Conservation (phyloP, 2,113 vertebrate genomes). For the Emydura subglobosa region DNA sequence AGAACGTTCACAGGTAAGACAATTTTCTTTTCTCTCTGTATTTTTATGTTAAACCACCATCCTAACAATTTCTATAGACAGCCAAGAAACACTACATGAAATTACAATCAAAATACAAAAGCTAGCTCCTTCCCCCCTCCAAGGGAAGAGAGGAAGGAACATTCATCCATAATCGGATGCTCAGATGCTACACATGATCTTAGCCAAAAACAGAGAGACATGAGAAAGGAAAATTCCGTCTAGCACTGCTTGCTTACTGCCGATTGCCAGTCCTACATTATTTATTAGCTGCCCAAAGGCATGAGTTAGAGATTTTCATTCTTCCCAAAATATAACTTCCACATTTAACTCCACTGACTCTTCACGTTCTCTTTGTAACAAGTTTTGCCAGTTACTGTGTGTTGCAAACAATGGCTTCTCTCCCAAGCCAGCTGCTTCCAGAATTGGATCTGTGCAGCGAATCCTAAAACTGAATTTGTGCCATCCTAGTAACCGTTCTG, state of each 20-base stretch:
- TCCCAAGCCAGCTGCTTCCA: not conserved
- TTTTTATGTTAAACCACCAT: too few relatives aligned
- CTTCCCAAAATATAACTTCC: not conserved
- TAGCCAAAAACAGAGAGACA: too few relatives aligned
- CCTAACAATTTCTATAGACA: too few relatives aligned
- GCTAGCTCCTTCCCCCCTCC: too few relatives aligned
- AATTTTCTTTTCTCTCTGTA: not conserved
- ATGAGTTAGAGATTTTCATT: not conserved
- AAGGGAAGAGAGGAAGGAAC: too few relatives aligned
- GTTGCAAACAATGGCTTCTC: not conserved
- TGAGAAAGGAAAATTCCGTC: too few relatives aligned
- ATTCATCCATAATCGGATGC: too few relatives aligned
- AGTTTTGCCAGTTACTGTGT: not conserved
- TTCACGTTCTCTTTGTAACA: not conserved
- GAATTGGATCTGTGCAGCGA: fast-evolving
- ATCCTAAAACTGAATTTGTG: not conserved
- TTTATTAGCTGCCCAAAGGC: not conserved
- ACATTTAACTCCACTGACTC: not conserved
- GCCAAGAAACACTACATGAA: too few relatives aligned
- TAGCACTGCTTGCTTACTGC: not conserved
- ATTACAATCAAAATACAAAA: too few relatives aligned
- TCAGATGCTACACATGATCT: too few relatives aligned
- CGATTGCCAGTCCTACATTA: not conserved
- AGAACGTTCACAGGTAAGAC: not conserved
- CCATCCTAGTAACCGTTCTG: not conserved